These are phyloP conservation scores for Malacosoma neustria DNA, from an alignment of 2,888 invertebrate species.

Conservation along the genomic window DNA sequence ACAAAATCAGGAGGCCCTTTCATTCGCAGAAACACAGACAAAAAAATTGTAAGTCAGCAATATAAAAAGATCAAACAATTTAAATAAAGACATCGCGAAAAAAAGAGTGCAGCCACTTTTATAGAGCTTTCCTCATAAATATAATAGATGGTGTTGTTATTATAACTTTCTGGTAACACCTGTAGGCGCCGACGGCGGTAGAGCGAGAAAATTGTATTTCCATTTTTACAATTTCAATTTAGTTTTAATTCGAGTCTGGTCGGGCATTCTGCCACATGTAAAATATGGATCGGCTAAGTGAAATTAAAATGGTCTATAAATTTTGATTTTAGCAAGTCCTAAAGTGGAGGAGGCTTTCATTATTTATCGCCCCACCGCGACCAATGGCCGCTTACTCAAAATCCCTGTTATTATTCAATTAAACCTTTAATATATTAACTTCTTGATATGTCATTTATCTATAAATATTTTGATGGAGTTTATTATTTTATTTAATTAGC, in stretches of 20 bases:
- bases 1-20: too few species aligned
- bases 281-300: conserved; percentile 75
- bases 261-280: conserved; percentile 70
- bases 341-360: conserved; percentile 75
- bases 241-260: conserved; percentile 72
- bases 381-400: conserved; percentile 61
- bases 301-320: conserved; percentile 76
- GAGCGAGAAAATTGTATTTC: conserved; percentile 72
- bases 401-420: conserved; percentile 69
- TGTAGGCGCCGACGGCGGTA: conserved; percentile 47
- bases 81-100: background rate
- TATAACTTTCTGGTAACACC: conserved; percentile 58
- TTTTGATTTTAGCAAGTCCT: conserved; percentile 76
- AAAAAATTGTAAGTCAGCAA: too few species aligned
- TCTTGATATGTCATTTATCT: conserved; percentile 33
- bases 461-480: too few species aligned
- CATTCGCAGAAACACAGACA: too few species aligned
- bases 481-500: too few species aligned
- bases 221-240: conserved; percentile 76
- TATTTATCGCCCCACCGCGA: conserved; percentile 66
- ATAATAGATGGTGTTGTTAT: conserved; percentile 54
- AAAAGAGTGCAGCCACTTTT: background rate
- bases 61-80: background rate
- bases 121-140: conserved; percentile 20
- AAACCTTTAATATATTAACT: conserved; percentile 62